Evolutionary conservation across 2,113 vertebrate genomes (phyloP), one percentile per base, ranked within the genome.

Genomic region (Theristicus caerulescens): DNA sequence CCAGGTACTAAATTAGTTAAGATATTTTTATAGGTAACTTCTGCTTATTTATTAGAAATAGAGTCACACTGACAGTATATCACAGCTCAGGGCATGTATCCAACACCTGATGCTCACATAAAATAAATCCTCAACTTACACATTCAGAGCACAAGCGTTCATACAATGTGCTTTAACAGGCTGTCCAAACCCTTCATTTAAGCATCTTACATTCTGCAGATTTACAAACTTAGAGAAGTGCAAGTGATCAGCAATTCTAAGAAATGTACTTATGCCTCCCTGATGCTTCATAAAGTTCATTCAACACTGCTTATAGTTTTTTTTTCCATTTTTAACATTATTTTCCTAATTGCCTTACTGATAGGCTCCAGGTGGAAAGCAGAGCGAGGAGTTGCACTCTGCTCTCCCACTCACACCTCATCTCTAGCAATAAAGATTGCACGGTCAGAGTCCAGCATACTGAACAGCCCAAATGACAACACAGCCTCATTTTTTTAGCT

Each of bases 21-120:
- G 54, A 38, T 82, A 72, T 76, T 94, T 94, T 95, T 87, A 76
- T 55, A 77, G 81, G 46, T 76, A 91, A 78, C 32, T 93, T 76
- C 61, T 90, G 19, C 44, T 82, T 76, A 74, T 79, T 92, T 81
- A 38, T 88, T 72, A 86, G 64, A 74, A 85, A 87, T 32, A 64
- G 72, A 86, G 32, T 71, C 57, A 87, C 52, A 14, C 11, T 84
- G 86, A 25, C 32, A 81, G 67, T 24, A 78, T 61, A 57, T 64
- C 36, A 49, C 32, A 62, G 74, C 51, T 82, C 42, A 87, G 83
- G 81, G 91, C 36, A 57, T 3, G 16, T 10, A 82, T 64, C 55
- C 90, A 94, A 49, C 44, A 90, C 14, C 32, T 79, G n/a, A 71
- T 52, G 47, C 31, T 89, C 42, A 9, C 74, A 65, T 67, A 64